Conservation (phyloP, 1,140 invertebrate species). For the Calephelis nemesis region DNA sequence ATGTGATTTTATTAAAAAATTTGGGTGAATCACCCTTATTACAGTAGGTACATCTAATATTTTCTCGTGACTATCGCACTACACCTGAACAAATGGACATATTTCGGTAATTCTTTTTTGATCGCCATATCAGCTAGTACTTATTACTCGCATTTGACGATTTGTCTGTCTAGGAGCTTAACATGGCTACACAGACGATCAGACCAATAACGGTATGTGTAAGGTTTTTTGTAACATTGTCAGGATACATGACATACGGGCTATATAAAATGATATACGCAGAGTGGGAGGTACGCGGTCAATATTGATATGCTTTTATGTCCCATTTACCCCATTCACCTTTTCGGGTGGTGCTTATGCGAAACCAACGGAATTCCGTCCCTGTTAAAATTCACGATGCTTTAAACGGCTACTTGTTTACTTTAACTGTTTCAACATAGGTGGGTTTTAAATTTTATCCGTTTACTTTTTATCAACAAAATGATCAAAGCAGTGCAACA, state of each 20-base stretch:
- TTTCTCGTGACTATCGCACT: too few species aligned
- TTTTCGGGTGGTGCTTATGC: conserved; percentile 45
- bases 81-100: too few species aligned
- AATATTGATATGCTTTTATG: conserved; percentile 64
- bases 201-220: too few species aligned
- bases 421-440: conserved; percentile 3
- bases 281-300: conserved; percentile 57
- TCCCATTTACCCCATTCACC: conserved; percentile 61
- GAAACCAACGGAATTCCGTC: conserved; percentile 45
- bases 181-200: too few species aligned
- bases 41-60: too few species aligned
- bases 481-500: too few species aligned
- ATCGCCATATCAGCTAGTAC: too few species aligned
- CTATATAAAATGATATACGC: conserved; percentile 58
- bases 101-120: too few species aligned
- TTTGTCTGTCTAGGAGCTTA: too few species aligned
- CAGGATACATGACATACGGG: conserved; percentile 58
- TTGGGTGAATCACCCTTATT: too few species aligned
- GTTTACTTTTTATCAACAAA: neutral
- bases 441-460: conserved; percentile 3
- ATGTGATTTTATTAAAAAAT: too few species aligned
- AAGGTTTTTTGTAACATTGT: conserved; percentile 15
- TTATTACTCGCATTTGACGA: too few species aligned
- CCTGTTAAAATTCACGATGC: conserved; percentile 51
- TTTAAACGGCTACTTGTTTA: conserved; percentile 29